Evolutionary conservation across 2,113 vertebrate genomes (phyloP), one percentile per base, ranked within the genome.

Genomic region (Eurypyga helias): DNA sequence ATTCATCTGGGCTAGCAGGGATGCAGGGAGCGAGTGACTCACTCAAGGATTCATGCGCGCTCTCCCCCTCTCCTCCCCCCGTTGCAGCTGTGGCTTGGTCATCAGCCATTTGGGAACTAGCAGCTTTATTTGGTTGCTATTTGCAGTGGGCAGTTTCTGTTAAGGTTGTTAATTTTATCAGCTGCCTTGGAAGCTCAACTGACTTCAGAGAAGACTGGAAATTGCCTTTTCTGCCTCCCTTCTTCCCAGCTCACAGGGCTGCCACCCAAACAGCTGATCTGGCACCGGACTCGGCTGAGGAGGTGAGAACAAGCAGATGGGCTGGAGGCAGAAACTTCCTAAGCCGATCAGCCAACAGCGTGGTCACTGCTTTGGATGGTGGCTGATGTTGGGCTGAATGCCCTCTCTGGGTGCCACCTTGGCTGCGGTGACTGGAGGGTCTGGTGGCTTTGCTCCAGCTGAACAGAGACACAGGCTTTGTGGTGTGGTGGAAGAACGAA

Each of bases 1-100:
- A 13, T 88, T 97, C 95, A 96, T 94, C 95, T 96, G 94, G 95
- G 95, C 92, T 89, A 96, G 85, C 94, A 83, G 95, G 95, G 97
- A 97, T 90, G 94, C 89, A 90, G 94, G 80, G 91, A 95, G 72
- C 3, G 52, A 96, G 92, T 97, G 97, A 96, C 91, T 97, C 97
- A 96, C 81, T 85, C 57, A 80, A 94, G 93, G 89, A 91, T 91
- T 94, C 84, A 55, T 81, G 80, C 0, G 2, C 0, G 4, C 72
- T 83, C 61, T 29, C 88, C 62, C 83, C 58, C 23, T 21, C 67
- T 46, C 72, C 77, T n/a, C 54, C 72, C 93, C 89, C 90, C 6
- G 3, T 34, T 10, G 0, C 95, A 97, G 95, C 96, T 95, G 93
- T 87, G 88, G 24, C 90, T 97, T 95, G 88, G 96, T 96, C 96